Evolutionary conservation across 2,797 vertebrate genomes (phyloP).

Genomic region (Epinephelus awoara): DNA sequence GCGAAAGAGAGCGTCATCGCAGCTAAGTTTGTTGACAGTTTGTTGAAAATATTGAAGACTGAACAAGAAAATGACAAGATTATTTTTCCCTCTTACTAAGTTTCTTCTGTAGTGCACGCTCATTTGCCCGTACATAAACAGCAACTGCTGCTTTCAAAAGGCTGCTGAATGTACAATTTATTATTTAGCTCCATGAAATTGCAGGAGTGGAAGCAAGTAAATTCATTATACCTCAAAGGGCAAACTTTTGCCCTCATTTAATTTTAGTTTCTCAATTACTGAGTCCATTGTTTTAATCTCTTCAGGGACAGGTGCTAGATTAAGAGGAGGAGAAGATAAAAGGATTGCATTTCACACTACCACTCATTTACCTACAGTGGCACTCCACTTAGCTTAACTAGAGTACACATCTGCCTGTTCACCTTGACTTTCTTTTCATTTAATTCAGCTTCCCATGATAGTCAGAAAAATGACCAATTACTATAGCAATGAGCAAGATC

Average conservation of each 20-base stretch:
- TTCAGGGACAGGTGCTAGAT: slow-evolving; percentile 42
- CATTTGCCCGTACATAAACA: slow-evolving; percentile 51
- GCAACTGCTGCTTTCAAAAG: slow-evolving; percentile 20
- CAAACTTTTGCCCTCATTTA: slow-evolving; percentile 44
- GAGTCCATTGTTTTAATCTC: slow-evolving; percentile 46
- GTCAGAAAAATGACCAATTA: slow-evolving; percentile 28
- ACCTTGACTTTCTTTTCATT: slow-evolving; percentile 37
- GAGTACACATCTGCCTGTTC: slow-evolving; percentile 20
- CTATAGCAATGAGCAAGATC: slow-evolving; percentile 17
- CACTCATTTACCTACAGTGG: slow-evolving; percentile 34
- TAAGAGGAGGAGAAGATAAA: slow-evolving; percentile 46
- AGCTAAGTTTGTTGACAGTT: slow-evolving; percentile 70
- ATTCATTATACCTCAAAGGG: slow-evolving; percentile 44
- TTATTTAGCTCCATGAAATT: slow-evolving; percentile 42
- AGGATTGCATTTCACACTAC: slow-evolving; percentile 32
- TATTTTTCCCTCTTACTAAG: slow-evolving; percentile 33
- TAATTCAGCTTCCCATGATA: slow-evolving; percentile 24
- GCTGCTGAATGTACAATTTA: slow-evolving; percentile 28
- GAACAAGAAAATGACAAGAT: slow-evolving; percentile 60
- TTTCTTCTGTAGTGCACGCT: slow-evolving; percentile 28
- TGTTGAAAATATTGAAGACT: slow-evolving; percentile 63
- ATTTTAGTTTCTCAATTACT: slow-evolving; percentile 43
- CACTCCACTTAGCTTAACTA: slow-evolving; percentile 24
- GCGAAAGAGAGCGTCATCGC: slow-evolving; percentile 48
- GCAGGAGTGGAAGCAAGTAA: slow-evolving; percentile 3